Base-by-base conservation (phyloP, 2,113 vertebrate genomes). In the Girardinichthys multiradiatus region DNA sequence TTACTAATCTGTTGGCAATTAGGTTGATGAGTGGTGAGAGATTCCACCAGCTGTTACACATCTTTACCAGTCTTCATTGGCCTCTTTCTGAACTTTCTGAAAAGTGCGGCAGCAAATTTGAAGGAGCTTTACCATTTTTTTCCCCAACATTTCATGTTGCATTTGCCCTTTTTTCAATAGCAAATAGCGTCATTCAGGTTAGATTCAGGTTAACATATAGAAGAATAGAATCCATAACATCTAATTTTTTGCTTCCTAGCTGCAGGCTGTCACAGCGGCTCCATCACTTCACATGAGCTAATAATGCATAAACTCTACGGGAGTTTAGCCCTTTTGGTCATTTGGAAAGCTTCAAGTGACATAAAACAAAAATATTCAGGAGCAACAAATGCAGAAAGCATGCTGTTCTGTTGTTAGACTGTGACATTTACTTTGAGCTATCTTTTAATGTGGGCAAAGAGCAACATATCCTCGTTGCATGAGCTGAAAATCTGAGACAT, bases 161-260 rank as follows among this genome's bases (percentile, higher is more conserved):
- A 51, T 51, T 9, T 54, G 4, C 7, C 27, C 12, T 59, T 13
- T 28, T 14, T 60, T 60, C 15, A 60, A 30, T 60, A 19, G 8
- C 17, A 51, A 4, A 51, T 51, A 42, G 4, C 14, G 1, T 15
- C 1, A 42, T 15, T 42, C 39, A 13, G 62, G 70, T 70, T 15
- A 72, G 63, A 77, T 64, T 74, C 28, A 64, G 68, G 42, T 64
- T 70, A 83, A 83, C 60, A 70, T 1, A 35, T 60, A 27, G 63
- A 64, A 74, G 19, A 39, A 81, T 37, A 79, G 37, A 72, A 70
- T 66, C 75, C 64, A 30, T 66, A 70, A 60, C 69, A 29, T 51
- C 29, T 57, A 58, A 79, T 82, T 73, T 71, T 84, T 86, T 10
- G 27, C 64, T 76, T 60, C 29, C 68, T 42, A 29, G 51, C 58